phyloP scores from a whole-genome alignment of 2,888 invertebrate genomes.

The Leptopilina syphax region DNA sequence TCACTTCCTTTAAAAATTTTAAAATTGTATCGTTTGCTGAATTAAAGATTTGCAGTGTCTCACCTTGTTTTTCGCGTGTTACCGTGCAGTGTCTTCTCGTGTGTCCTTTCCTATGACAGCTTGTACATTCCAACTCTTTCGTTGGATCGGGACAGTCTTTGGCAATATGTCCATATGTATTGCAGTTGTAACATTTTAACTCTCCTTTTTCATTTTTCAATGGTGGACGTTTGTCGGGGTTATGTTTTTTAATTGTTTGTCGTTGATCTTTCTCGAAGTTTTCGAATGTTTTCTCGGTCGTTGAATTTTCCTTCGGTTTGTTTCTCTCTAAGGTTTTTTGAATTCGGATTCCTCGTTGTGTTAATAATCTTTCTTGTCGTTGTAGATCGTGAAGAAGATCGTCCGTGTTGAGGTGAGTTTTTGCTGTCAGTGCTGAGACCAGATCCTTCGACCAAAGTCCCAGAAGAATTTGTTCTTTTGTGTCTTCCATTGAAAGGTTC shows the following conservation, averaged over 20 bases:
- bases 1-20: neutral
- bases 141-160: neutral
- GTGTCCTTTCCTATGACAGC: neutral
- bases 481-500: too few relatives aligned
- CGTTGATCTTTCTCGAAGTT: neutral
- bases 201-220: neutral
- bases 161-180: neutral
- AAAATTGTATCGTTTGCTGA: neutral
- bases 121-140: neutral
- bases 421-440: neutral
- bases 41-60: neutral
- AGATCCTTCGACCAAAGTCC: constrained; percentile 6
- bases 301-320: neutral
- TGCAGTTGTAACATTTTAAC: neutral
- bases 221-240: neutral
- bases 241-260: too few relatives aligned
- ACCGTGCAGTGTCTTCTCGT: neutral
- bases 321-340: neutral
- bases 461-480: neutral
- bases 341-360: neutral
- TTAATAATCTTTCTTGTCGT: neutral
- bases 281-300: neutral
- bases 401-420: neutral
- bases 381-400: neutral
- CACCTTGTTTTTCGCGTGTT: neutral